phyloP scores from a whole-genome alignment of 2,113 vertebrate species.

The Coracopsis vasa region DNA sequence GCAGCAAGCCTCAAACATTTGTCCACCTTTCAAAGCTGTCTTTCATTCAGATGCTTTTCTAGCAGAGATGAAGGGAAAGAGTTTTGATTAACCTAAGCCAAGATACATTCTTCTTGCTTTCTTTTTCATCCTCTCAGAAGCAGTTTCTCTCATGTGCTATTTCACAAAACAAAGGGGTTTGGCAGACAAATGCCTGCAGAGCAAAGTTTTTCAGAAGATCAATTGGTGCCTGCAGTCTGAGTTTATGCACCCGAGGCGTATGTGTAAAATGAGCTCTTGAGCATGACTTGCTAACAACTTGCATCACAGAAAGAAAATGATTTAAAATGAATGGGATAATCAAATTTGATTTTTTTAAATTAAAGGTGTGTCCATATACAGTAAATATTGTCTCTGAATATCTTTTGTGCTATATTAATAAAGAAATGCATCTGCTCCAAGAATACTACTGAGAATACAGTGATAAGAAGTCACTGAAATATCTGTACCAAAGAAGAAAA shows the following conservation, averaged over 20 bases:
- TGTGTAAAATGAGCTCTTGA: neutral
- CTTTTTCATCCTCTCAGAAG: neutral
- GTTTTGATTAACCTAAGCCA: neutral
- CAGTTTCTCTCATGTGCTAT: neutral
- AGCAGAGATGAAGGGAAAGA: neutral
- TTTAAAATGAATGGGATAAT: neutral
- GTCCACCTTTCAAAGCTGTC: neutral
- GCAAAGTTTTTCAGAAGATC: conserved; percentile 11
- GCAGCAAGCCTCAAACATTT: neutral
- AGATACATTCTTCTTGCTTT: neutral
- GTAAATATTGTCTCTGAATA: neutral
- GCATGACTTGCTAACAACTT: neutral
- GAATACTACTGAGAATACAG: neutral
- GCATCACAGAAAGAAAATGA: neutral
- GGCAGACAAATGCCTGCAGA: neutral
- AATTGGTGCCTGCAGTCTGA: neutral
- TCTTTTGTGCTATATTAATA: neutral
- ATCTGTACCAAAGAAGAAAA: neutral
- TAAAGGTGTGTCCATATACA: neutral
- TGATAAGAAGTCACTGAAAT: neutral
- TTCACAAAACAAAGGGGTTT: neutral
- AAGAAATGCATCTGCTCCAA: neutral
- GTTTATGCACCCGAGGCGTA: neutral
- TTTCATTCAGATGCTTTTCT: conserved; percentile 6
- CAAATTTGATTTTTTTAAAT: neutral